Evolutionary conservation across 2,113 vertebrate species (phyloP).

Genomic region (Stigmatopora nigra): DNA sequence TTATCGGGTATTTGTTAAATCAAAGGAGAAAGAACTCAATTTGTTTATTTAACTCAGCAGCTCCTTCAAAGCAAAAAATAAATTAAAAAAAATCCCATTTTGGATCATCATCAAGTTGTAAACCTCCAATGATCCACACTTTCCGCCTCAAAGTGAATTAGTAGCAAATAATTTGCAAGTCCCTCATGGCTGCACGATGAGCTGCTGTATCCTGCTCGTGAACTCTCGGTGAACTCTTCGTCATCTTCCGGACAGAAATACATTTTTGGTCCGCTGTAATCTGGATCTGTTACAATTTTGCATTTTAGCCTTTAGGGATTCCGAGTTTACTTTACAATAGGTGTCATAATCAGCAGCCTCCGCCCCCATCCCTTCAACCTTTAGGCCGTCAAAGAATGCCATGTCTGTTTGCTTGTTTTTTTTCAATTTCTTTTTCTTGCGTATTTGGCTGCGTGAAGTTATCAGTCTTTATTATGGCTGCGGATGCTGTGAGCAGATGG

Average conservation of each 20-base stretch:
- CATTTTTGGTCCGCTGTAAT: not conserved
- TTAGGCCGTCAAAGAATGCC: slow-evolving; percentile 33
- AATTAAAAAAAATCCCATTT: not conserved
- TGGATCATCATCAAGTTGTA: not conserved
- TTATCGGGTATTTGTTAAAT: no score
- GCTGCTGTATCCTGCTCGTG: slow-evolving; percentile 41
- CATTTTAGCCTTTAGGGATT: not conserved
- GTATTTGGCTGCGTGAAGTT: slow-evolving; percentile 52
- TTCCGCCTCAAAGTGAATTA: not conserved
- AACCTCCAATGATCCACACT: not conserved
- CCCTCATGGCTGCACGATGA: not conserved
- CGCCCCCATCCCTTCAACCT: not conserved
- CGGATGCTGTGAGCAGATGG: slow-evolving; percentile 67
- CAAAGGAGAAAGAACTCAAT: no score
- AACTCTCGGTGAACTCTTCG: slow-evolving; percentile 76
- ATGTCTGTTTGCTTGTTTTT: slow-evolving; percentile 5
- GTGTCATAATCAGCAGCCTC: not conserved
- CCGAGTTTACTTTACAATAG: not conserved
- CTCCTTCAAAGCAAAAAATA: not conserved
- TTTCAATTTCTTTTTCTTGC: not conserved
- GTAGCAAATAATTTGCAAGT: not conserved
- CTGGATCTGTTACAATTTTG: not conserved
- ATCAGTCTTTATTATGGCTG: slow-evolving; percentile 67
- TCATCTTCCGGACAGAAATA: slow-evolving; percentile 67
- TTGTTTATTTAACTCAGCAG: no score